Percentiles rank a stretch among this genome's conserved stretches.
Evolutionary conservation across 2,797 vertebrate genomes (phyloP).

Genomic region (Pseudochirops cupreus): DNA sequence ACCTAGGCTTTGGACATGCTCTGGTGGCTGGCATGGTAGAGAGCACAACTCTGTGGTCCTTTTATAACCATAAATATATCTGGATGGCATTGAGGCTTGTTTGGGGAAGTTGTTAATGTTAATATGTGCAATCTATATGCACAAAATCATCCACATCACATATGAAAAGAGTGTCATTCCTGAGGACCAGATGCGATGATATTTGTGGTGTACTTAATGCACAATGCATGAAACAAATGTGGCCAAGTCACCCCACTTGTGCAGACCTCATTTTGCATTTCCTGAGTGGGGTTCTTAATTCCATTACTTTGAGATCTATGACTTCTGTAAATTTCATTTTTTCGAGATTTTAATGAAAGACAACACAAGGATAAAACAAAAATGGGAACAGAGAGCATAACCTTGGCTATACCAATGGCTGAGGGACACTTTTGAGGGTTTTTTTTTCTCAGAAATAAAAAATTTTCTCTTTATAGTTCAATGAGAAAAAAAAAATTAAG

Average conservation of each 20-base stretch:
- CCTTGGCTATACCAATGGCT: neutral
- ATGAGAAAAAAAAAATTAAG: conserved; percentile 31
- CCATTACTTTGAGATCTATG: neutral
- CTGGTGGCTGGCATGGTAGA: neutral
- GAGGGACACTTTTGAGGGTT: conserved; percentile 27
- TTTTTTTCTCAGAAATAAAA: conserved; percentile 40
- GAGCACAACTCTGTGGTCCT: neutral
- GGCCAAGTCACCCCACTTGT: neutral
- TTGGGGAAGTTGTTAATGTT: conserved; percentile 45
- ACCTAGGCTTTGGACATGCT: neutral
- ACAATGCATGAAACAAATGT: neutral
- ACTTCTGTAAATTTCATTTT: neutral
- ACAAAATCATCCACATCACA: conserved; percentile 32
- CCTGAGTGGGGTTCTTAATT: neutral
- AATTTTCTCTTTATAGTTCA: conserved; percentile 3
- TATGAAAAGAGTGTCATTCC: conserved; percentile 34
- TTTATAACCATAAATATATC: conserved; percentile 27
- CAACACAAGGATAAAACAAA: neutral
- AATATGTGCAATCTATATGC: neutral
- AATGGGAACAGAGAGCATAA: neutral
- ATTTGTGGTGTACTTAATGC: conserved; percentile 21
- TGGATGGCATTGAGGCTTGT: neutral
- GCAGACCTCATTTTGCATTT: conserved; percentile 14
- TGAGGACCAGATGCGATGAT: conserved; percentile 36
- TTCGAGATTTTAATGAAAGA: conserved; percentile 57